These are phyloP conservation scores for Empis livida DNA, from an alignment of 2,888 invertebrate genomes.

Conservation along the genomic window DNA sequence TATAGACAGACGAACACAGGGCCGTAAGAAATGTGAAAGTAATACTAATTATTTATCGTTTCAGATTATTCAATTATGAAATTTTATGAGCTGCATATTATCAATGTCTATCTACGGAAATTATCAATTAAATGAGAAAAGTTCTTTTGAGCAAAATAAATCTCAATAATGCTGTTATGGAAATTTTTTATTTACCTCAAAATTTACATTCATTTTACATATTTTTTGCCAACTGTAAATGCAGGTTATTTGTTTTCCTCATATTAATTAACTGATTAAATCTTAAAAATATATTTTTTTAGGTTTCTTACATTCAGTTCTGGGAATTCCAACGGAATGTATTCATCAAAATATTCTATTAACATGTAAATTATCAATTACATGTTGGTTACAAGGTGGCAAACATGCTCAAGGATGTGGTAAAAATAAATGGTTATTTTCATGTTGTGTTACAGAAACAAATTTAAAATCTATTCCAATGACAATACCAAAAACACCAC, in stretches of 20 bases:
- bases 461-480: constrained; percentile 5
- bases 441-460: constrained; percentile 46
- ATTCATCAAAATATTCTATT: constrained; percentile 42
- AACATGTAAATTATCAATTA: constrained; percentile 55
- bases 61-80: no score
- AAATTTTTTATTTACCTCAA: constrained; percentile 8
- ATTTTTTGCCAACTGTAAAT: not conserved
- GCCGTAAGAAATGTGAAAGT: no score
- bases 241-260: not conserved
- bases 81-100: no score
- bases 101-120: no score
- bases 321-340: constrained; percentile 33
- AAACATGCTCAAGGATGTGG: constrained; percentile 52
- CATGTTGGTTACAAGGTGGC: constrained; percentile 66
- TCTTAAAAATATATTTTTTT: not conserved
- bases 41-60: no score
- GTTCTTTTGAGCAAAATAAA: not conserved
- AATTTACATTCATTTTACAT: not conserved
- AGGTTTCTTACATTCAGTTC: constrained; percentile 31
- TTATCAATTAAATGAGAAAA: no score
- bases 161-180: constrained; percentile 18
- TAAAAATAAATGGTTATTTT: constrained; percentile 53
- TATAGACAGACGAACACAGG: no score
- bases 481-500: not conserved
- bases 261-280: not conserved